A percentile compares a stretch with the other conserved stretches of the same genome.
phyloP scores from a whole-genome alignment of 2,888 invertebrate species.

The Colletes collaris region DNA sequence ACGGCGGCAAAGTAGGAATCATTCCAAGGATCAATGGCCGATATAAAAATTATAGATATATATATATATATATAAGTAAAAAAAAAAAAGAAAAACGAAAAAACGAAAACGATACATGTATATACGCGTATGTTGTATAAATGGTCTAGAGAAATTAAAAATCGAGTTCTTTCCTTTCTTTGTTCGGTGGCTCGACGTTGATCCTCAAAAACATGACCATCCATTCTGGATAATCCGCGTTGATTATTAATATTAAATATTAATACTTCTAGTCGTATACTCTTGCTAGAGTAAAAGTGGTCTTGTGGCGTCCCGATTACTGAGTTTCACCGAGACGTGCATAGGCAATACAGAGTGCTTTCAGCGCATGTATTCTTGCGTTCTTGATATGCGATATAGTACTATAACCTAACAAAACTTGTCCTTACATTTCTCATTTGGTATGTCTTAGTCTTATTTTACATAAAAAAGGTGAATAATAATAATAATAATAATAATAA shows the following conservation, averaged over 20 bases:
- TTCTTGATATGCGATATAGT: conserved; percentile 82
- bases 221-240: conserved; percentile 79
- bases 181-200: conserved; percentile 63
- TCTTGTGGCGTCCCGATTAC: conserved; percentile 77
- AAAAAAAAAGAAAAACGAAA: conserved; percentile 17
- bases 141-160: conserved; percentile 3
- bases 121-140: too few species aligned
- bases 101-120: background rate
- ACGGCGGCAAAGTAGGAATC: conserved; percentile 41
- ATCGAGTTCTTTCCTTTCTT: conserved; percentile 34
- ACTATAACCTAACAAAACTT: conserved; percentile 80
- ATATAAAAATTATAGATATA: conserved; percentile 1
- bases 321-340: conserved; percentile 72
- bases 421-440: conserved; percentile 81
- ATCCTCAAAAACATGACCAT: conserved; percentile 79
- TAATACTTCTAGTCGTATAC: conserved; percentile 83
- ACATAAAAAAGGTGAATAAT: conserved; percentile 63
- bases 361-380: conserved; percentile 77
- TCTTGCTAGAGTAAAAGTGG: conserved; percentile 82
- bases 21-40: conserved; percentile 53
- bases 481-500: conserved; percentile 5
- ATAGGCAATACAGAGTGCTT: conserved; percentile 81
- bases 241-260: conserved; percentile 79
- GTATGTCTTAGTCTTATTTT: conserved; percentile 83
- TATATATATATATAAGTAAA: conserved; percentile 38